Evolutionary conservation across 2,113 vertebrate genomes (phyloP).

Genomic region (Hippocampus mohnikei): DNA sequence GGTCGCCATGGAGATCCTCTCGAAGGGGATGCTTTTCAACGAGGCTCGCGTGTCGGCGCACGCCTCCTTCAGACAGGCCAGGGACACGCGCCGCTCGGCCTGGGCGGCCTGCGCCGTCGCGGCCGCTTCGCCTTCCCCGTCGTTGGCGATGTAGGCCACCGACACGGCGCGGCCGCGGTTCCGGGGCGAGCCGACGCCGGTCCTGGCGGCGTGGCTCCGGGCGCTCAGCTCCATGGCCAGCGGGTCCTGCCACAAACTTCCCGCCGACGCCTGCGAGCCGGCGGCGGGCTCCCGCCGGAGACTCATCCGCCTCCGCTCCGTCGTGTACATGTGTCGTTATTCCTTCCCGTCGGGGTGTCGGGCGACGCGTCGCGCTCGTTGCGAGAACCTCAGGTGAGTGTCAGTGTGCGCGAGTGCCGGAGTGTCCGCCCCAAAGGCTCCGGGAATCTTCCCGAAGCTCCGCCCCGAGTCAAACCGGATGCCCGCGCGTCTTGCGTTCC

Average conservation of each 20-base stretch:
- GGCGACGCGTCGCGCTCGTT: not conserved
- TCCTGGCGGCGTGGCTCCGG: slow-evolving; percentile 30
- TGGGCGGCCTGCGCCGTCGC: slow-evolving; percentile 55
- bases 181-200: slow-evolving; percentile 50
- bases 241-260: slow-evolving; percentile 85
- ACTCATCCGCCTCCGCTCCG: slow-evolving; percentile 71
- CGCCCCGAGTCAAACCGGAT: slow-evolving; percentile 4
- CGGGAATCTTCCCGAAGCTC: slow-evolving; percentile 28
- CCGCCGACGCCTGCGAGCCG: slow-evolving; percentile 61
- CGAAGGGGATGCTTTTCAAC: slow-evolving; percentile 71
- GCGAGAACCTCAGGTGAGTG: slow-evolving; percentile 49
- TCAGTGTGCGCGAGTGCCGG: slow-evolving; percentile 9
- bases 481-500: not conserved
- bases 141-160: slow-evolving; percentile 74
- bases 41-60: slow-evolving; percentile 70
- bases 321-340: slow-evolving; percentile 59
- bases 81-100: slow-evolving; percentile 63
- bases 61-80: slow-evolving; percentile 77
- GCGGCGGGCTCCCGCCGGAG: slow-evolving; percentile 58
- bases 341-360: not conserved
- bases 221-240: slow-evolving; percentile 69
- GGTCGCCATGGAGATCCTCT: slow-evolving; percentile 72
- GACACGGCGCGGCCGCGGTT: slow-evolving; percentile 69
- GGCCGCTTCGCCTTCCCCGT: slow-evolving; percentile 39
- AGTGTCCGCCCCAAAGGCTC: not conserved